Conservation (phyloP, 2,888 invertebrate genomes). For the Crematogaster levior region DNA sequence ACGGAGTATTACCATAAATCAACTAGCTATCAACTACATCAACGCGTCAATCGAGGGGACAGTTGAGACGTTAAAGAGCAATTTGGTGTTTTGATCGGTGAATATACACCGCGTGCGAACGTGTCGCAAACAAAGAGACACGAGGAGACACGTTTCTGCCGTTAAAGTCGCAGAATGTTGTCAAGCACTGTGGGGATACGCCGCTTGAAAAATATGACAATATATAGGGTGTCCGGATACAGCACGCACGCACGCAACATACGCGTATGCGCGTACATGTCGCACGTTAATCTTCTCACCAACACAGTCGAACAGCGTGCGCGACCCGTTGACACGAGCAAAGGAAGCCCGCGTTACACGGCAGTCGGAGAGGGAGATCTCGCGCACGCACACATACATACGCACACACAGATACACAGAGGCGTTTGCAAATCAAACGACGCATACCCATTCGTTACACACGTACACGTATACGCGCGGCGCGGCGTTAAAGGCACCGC, state of each 20-base stretch:
- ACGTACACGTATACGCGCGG: slow-evolving; percentile 24
- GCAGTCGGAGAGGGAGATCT: background rate
- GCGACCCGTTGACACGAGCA: background rate
- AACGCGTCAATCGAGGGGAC: slow-evolving; percentile 14
- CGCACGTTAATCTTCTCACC: background rate
- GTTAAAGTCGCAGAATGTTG: slow-evolving; percentile 69
- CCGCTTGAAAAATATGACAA: slow-evolving; percentile 73
- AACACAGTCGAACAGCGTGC: background rate
- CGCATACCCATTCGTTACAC: slow-evolving; percentile 24
- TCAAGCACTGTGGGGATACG: slow-evolving; percentile 66
- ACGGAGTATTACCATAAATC: background rate
- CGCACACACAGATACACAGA: background rate
- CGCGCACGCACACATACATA: slow-evolving; percentile 13
- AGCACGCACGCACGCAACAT: background rate
- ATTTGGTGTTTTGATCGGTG: background rate
- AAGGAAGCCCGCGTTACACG: slow-evolving; percentile 2
- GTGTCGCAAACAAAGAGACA: background rate
- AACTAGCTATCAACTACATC: slow-evolving; percentile 15
- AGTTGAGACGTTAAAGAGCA: background rate
- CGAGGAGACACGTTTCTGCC: slow-evolving; percentile 53
- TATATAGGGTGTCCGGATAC: slow-evolving; percentile 59
- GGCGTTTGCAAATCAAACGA: slow-evolving; percentile 27
- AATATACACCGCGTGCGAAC: background rate
- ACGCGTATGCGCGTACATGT: no score
- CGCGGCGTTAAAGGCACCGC: slow-evolving; percentile 43